Evolutionary conservation across 2,888 invertebrate species (phyloP), one percentile per base, ranked within the genome.

Genomic region (Hypselothyrea guttata): DNA sequence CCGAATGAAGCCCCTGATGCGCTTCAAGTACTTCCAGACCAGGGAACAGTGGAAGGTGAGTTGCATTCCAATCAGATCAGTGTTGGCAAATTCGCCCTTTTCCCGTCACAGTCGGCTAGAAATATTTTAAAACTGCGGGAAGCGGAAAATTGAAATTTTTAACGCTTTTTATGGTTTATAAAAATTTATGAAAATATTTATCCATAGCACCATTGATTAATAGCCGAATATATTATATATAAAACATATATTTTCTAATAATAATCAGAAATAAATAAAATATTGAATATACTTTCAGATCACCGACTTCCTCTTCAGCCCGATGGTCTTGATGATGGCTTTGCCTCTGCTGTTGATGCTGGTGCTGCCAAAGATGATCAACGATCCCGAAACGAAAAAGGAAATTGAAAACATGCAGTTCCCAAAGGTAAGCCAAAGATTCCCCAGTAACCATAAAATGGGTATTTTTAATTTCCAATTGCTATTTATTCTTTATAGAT

Each of bases 291-390:
- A n/a, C 22, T 22, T 37, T 7, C 37, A 89, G 89, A 91, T 98
- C 8, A 98, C 98, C 0, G 99, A 99, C 91, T 96, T 99, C 90
- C 90, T 99, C 28, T 96, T 98, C 90, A 98, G 96, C 90, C 98
- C 98, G 1, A 98, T 98, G 98, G 96, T 98, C 4, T 92, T 99
- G 64, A 98, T 98, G 96, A 99, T 98, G 98, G 93, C 98, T 15
- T 89, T 98, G 67, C 98, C 98, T 0, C 91, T 98, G 27, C 88
- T 98, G 3, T 91, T 98, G 4, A 95, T 99, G 77, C 95, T 98
- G 94, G 92, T 98, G 64, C 90, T 98, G 83, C 98, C 98, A 0
- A 98, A 98, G 90, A 94, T 98, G 93, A 96, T 99, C 94, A 98
- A 97, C 87, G 99, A 99, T 90, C 98, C 98, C 3, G 98, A 99